Evolutionary conservation across 2,797 vertebrate genomes (phyloP), one percentile per base, ranked within the genome.

Genomic region (Poeciliopsis presidionis): DNA sequence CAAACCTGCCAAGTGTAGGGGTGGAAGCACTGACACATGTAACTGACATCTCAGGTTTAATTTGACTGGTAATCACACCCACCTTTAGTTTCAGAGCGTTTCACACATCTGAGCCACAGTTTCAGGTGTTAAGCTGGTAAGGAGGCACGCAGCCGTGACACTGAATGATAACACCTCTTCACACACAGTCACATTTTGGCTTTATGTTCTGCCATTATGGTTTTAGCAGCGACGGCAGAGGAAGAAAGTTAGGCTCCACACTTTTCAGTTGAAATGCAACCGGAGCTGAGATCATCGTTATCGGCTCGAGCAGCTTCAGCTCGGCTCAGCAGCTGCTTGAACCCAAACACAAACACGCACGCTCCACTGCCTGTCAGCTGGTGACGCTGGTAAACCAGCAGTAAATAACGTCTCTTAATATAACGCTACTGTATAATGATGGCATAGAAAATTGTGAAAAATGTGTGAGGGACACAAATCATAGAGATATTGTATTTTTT

Each of bases 1-100:
- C 90, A 90, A 75, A 88, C 85, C 91, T 91, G 91, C 83, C 94
- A 93, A 84, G 89, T 86, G 89, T 90, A 85, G 90, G 82, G 93
- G 90, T 87, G 87, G 88, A 90, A 80, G 83, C 89, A 90, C 59
- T 93, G 94, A 94, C 94, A 94, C 90, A 79, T 90, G 92, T 93
- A 93, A 94, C 93, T 95, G 94, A 95, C 91, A 92, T 94, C 92
- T 95, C 93, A 92, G 93, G 93, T 95, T 95, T 95, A 93, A 95
- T 96, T 94, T 95, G 95, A 94, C 93, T 95, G 92, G 90, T 94
- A 93, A 95, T 96, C 95, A 95, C 95, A 95, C 94, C 93, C 93
- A 92, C 93, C 91, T 89, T 92, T 89, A 93, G 94, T 94, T 94
- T 93, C 92, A 93, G 92, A 95, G 93, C 92, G 91, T 90, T 95